A percentile compares a stretch with the other conserved stretches of the same genome.
Conservation (phyloP, 2,888 invertebrate genomes). For the Choreutis nemorana region DNA sequence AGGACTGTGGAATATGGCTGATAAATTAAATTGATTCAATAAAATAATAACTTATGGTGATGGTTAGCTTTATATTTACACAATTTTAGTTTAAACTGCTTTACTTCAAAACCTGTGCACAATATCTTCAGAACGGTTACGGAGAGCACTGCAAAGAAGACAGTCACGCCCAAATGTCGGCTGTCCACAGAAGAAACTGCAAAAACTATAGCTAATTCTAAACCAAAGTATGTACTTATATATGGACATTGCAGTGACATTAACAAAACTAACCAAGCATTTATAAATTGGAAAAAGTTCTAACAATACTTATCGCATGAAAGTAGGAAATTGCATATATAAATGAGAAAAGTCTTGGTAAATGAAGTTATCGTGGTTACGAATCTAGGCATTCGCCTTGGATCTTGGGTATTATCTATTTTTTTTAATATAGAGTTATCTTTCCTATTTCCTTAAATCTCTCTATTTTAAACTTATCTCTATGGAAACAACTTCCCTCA, state of each 20-base stretch:
- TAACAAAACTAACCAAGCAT: slow-evolving; percentile 8
- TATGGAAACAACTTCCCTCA: no score
- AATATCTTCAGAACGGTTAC: slow-evolving; percentile 39
- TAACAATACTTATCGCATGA: no score
- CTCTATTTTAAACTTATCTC: no score
- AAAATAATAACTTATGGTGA: slow-evolving; percentile 11
- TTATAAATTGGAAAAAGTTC: slow-evolving; percentile 16
- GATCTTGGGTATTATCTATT: no score
- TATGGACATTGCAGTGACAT: no score
- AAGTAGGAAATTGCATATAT: no score
- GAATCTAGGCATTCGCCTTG: no score
- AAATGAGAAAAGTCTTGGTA: no score
- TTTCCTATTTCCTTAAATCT: no score
- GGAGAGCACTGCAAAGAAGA: slow-evolving; percentile 36
- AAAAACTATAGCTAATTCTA: slow-evolving; percentile 34
- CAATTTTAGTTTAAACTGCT: slow-evolving; percentile 5
- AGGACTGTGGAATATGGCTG: no score
- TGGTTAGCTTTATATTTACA: slow-evolving; percentile 7
- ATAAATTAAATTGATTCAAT: not conserved
- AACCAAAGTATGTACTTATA: slow-evolving; percentile 42
- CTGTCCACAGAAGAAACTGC: slow-evolving; percentile 24
- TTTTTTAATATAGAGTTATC: no score
- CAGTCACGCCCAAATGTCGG: slow-evolving; percentile 24
- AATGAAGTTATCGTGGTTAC: no score
- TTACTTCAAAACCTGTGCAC: slow-evolving; percentile 19